phyloP scores from a whole-genome alignment of 2,113 vertebrate genomes.

The Candoia aspera region DNA sequence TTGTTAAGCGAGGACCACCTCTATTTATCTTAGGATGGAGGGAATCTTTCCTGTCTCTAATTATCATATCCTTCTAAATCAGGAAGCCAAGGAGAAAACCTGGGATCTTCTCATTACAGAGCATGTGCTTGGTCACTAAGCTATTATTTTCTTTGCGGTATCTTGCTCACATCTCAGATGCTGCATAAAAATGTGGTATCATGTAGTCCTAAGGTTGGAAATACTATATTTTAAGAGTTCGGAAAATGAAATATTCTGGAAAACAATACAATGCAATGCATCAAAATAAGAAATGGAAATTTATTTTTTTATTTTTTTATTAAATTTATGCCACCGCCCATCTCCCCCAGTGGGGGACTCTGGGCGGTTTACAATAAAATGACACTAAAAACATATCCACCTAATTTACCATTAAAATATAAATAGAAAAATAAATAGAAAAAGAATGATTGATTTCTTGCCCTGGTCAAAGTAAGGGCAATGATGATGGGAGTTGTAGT shows the following conservation, averaged over 20 bases:
- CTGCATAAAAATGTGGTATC: too few relatives aligned
- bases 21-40: not conserved
- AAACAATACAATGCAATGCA: not conserved
- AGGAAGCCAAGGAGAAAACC: not conserved
- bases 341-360: too few relatives aligned
- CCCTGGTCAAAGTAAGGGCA: not conserved
- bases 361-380: too few relatives aligned
- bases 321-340: too few relatives aligned
- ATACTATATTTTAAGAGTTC: not conserved
- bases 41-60: not conserved
- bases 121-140: not conserved
- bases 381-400: too few relatives aligned
- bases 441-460: not conserved
- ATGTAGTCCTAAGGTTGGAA: not conserved
- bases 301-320: too few relatives aligned
- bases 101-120: not conserved
- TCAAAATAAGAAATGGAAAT: not conserved
- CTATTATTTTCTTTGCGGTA: not conserved
- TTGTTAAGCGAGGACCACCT: not conserved
- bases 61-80: not conserved
- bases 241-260: not conserved
- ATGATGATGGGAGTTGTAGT: not conserved
- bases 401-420: too few relatives aligned
- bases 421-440: too few relatives aligned
- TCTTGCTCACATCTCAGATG: not conserved